These are phyloP conservation scores for Catostylus mosaicus DNA, from an alignment of 30 jellyfish, hydroid and myxozoan species.

Conservation along the genomic window DNA sequence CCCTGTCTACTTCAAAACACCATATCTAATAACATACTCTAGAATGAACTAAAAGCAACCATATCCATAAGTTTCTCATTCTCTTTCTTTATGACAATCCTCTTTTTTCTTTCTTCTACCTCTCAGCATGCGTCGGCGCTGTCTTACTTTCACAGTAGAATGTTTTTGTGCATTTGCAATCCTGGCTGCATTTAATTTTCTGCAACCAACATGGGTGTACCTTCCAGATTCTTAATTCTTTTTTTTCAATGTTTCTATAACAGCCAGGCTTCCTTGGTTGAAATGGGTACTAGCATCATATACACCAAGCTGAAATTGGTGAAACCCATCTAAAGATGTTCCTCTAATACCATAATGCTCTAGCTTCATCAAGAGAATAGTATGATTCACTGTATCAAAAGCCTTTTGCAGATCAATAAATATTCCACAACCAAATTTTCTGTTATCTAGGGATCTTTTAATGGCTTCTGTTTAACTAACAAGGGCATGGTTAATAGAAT, in stretches of 20 bases:
- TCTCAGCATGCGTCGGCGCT: neutral
- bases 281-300: slow-evolving; percentile 32
- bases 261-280: slow-evolving; percentile 11
- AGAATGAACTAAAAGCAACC: neutral
- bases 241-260: neutral
- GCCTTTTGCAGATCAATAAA: no score
- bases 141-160: neutral
- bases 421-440: no score
- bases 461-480: no score
- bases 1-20: no score
- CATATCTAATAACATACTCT: no score
- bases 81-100: neutral
- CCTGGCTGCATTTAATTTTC: neutral
- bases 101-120: neutral
- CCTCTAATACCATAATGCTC: no score
- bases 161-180: neutral
- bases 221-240: neutral
- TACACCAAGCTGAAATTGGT: slow-evolving; percentile 24
- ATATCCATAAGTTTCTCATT: neutral
- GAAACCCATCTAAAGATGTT: no score
- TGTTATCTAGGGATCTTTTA: no score
- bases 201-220: slow-evolving; percentile 18
- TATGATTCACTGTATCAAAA: no score
- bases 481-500: no score
- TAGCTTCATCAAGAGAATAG: no score